Percentiles rank a stretch among this genome's conserved stretches.
Evolutionary conservation across 1,140 invertebrate genomes (phyloP).

Genomic region (Calephelis nemesis): DNA sequence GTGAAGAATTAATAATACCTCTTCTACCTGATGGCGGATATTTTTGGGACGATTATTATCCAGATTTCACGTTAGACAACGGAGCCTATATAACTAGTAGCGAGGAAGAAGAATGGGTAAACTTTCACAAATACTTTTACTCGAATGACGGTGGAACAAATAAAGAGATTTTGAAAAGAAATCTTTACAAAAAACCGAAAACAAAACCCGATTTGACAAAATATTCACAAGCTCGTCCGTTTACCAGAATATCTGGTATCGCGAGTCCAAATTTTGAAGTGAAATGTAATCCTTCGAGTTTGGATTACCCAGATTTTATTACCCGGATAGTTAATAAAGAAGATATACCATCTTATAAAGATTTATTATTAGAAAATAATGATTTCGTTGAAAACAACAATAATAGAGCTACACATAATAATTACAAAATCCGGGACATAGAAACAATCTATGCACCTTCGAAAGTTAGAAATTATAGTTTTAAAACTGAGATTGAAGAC

Average conservation of each 20-base stretch:
- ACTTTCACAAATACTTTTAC: constrained; percentile 44
- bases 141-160: constrained; percentile 13
- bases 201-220: constrained; percentile 25
- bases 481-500: not conserved
- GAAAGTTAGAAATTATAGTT: constrained; percentile 10
- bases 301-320: constrained; percentile 40
- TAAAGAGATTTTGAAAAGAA: constrained; percentile 23
- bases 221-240: not conserved
- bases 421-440: not conserved
- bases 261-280: not conserved
- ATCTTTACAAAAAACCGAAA: constrained; percentile 24
- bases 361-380: not conserved
- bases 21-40: constrained; percentile 31
- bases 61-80: constrained; percentile 50
- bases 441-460: constrained; percentile 19
- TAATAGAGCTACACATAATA: not conserved
- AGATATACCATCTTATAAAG: constrained; percentile 8
- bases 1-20: constrained; percentile 22
- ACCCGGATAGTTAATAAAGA: constrained; percentile 37
- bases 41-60: constrained; percentile 56
- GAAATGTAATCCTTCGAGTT: not conserved
- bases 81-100: constrained; percentile 36
- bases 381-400: not conserved
- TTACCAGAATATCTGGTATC: not conserved
- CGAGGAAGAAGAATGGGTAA: constrained; percentile 41